Percentiles rank a stretch among this genome's conserved stretches.
Evolutionary conservation across 1,140 invertebrate genomes (phyloP).

Genomic region (Drosophila mojavensis): DNA sequence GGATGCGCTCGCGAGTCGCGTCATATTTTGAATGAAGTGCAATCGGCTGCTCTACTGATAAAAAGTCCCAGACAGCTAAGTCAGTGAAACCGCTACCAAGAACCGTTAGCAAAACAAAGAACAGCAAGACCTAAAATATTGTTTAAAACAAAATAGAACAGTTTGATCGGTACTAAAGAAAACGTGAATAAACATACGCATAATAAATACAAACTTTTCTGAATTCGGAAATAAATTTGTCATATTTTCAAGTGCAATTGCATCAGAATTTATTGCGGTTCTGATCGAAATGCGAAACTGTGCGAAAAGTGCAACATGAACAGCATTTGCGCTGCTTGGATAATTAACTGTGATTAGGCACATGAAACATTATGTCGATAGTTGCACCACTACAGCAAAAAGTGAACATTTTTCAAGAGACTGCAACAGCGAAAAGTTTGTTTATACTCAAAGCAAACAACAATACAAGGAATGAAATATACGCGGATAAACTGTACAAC

Average conservation of each 20-base stretch:
- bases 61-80: slow-evolving; percentile 11
- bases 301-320: not conserved
- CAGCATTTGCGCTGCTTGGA: not conserved
- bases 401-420: slow-evolving; percentile 74
- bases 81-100: slow-evolving; percentile 8
- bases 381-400: slow-evolving; percentile 76
- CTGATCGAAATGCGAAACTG: not conserved
- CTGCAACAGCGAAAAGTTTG: slow-evolving; percentile 67
- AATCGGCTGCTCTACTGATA: slow-evolving; percentile 19
- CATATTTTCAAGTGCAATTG: not conserved
- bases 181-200: not conserved
- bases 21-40: slow-evolving; percentile 21
- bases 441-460: slow-evolving; percentile 67
- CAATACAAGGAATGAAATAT: slow-evolving; percentile 32
- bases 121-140: not conserved
- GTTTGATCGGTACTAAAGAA: not conserved
- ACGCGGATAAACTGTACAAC: slow-evolving; percentile 44
- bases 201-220: not conserved
- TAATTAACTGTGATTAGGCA: slow-evolving; percentile 34
- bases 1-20: slow-evolving; percentile 53
- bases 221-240: not conserved
- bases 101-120: slow-evolving; percentile 45
- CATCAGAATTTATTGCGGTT: not conserved
- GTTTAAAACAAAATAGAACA: not conserved
- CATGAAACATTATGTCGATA: slow-evolving; percentile 78